These are phyloP conservation scores for Raphicerus campestris DNA, from an alignment of 2,113 vertebrate species.

Conservation along the genomic window DNA sequence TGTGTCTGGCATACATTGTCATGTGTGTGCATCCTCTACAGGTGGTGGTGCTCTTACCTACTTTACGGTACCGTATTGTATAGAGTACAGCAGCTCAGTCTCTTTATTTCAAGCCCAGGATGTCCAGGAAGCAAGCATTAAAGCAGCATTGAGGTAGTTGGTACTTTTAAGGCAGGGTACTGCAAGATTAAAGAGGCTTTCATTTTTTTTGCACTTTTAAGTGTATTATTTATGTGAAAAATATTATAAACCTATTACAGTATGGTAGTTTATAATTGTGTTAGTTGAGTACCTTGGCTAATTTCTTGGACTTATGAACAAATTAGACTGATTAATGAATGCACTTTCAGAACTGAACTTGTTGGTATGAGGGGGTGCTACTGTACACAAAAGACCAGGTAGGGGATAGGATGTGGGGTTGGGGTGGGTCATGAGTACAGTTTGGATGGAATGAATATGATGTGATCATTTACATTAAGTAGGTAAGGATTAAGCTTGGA, in stretches of 20 bases:
- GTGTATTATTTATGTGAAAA: not conserved
- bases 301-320: not conserved
- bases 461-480: not conserved
- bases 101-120: not conserved
- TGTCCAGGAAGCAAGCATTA: not conserved
- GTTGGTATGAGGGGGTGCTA: not conserved
- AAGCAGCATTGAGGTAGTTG: not conserved
- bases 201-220: not conserved
- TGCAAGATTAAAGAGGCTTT: not conserved
- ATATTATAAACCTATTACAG: not conserved
- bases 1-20: not conserved
- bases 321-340: not conserved
- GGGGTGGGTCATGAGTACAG: no score
- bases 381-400: not conserved
- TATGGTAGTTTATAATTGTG: not conserved
- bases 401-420: not conserved
- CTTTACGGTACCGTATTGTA: not conserved
- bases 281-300: not conserved
- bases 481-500: not conserved
- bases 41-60: not conserved
- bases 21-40: rapidly evolving
- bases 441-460: not conserved
- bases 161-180: not conserved
- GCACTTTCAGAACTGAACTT: not conserved
- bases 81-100: not conserved